Conservation (phyloP, 2,113 vertebrate genomes). For the Actenoides hombroni region DNA sequence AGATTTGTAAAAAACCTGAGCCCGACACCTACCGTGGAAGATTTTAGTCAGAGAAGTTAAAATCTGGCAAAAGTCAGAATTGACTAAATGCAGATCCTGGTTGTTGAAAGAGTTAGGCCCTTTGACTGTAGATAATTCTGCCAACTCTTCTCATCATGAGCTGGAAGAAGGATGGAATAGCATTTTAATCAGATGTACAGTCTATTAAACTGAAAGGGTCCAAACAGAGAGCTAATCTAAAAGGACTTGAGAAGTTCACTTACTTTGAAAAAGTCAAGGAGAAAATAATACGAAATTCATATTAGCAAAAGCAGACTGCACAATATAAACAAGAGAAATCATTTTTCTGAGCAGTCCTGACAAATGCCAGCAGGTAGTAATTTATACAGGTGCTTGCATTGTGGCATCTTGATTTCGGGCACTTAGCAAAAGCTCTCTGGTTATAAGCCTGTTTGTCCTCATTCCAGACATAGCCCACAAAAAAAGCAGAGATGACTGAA, state of each 20-base stretch:
- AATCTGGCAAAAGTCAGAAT: not conserved
- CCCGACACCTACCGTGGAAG: not conserved
- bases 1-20: not conserved
- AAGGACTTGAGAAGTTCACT: not conserved
- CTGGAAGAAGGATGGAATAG: not conserved
- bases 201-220: not conserved
- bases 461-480: not conserved
- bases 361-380: not conserved
- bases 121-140: not conserved
- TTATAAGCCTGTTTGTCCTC: conserved; percentile 25
- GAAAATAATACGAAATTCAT: conserved; percentile 24
- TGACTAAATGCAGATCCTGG: not conserved
- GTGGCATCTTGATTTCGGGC: conserved; percentile 37
- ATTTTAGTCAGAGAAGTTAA: not conserved
- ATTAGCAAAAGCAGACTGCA: not conserved
- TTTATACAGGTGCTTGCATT: conserved; percentile 11
- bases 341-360: conserved; percentile 22
- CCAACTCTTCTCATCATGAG: not conserved
- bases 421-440: conserved; percentile 3
- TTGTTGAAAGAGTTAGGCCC: not conserved
- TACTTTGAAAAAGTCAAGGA: not conserved
- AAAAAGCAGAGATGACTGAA: not conserved
- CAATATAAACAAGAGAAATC: not conserved
- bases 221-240: not conserved
- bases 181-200: not conserved